phyloP scores from a whole-genome alignment of 35 echinoderm and acorn worm genomes.

The Chiridota heheva region DNA sequence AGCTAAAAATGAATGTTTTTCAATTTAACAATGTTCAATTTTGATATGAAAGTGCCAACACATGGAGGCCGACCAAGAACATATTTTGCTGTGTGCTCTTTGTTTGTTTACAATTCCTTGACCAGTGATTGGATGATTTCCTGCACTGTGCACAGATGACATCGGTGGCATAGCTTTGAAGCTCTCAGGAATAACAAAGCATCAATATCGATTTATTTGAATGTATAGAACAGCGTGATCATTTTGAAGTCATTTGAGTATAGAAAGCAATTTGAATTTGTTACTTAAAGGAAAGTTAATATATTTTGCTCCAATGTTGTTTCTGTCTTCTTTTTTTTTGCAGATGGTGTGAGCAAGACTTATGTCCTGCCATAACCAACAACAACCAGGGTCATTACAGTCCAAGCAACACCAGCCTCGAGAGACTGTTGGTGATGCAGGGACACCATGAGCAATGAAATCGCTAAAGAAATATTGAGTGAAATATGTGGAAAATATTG shows the following conservation, averaged over 20 bases:
- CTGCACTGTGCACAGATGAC: too few relatives aligned
- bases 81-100: too few relatives aligned
- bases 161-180: neutral
- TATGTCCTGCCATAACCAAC: conserved; percentile 62
- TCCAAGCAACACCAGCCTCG: neutral
- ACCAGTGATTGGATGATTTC: too few relatives aligned
- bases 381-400: conserved; percentile 49
- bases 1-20: too few relatives aligned
- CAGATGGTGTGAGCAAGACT: conserved; percentile 86
- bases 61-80: too few relatives aligned
- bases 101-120: too few relatives aligned
- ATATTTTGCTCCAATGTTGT: neutral
- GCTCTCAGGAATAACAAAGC: too few relatives aligned
- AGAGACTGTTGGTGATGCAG: conserved; percentile 47
- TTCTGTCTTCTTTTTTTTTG: neutral
- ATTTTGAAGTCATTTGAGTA: neutral
- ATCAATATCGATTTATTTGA: neutral
- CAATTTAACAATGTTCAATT: too few relatives aligned
- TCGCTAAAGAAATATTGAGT: too few relatives aligned
- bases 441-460: conserved; percentile 24
- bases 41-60: neutral
- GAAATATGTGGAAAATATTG: too few relatives aligned
- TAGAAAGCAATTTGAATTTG: neutral
- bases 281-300: neutral
- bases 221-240: neutral